Evolutionary conservation across 2,113 vertebrate genomes (phyloP).

Genomic region (Gracilinanus agilis): DNA sequence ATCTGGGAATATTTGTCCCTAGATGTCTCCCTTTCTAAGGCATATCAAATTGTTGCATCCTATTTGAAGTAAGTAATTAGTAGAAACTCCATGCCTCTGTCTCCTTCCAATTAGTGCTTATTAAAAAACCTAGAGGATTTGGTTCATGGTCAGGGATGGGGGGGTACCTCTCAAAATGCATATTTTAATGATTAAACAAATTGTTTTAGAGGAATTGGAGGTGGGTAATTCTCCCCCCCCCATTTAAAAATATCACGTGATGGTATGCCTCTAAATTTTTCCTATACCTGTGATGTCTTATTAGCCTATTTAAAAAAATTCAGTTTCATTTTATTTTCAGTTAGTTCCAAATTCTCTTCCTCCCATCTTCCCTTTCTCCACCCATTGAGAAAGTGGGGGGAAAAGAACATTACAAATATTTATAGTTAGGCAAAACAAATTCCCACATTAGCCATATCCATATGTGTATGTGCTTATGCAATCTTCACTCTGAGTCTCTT

Average conservation of each 20-base stretch:
- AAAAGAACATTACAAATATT: not conserved
- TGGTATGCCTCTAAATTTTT: not conserved
- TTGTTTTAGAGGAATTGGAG: not conserved
- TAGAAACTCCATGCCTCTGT: not conserved
- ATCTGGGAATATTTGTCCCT: not conserved
- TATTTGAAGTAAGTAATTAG: not conserved
- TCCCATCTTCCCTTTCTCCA: not conserved
- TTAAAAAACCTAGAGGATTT: not conserved
- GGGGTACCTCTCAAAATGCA: not conserved
- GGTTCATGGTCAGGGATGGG: not conserved
- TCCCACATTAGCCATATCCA: not conserved
- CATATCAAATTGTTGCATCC: not conserved
- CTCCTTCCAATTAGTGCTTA: not conserved
- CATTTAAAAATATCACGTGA: not conserved
- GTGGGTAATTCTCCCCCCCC: not conserved
- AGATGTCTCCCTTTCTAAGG: not conserved
- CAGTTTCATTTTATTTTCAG: not conserved
- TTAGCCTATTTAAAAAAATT: not conserved
- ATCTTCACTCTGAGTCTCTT: not conserved
- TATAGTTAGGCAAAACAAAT: not conserved
- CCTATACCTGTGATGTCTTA: not conserved
- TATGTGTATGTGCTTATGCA: not conserved
- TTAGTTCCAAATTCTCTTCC: not conserved
- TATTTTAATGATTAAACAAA: not conserved
- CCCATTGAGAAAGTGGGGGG: not conserved